Evolutionary conservation across 2,888 invertebrate species (phyloP), one percentile per base, ranked within the genome.

Genomic region (Chesias legatella): DNA sequence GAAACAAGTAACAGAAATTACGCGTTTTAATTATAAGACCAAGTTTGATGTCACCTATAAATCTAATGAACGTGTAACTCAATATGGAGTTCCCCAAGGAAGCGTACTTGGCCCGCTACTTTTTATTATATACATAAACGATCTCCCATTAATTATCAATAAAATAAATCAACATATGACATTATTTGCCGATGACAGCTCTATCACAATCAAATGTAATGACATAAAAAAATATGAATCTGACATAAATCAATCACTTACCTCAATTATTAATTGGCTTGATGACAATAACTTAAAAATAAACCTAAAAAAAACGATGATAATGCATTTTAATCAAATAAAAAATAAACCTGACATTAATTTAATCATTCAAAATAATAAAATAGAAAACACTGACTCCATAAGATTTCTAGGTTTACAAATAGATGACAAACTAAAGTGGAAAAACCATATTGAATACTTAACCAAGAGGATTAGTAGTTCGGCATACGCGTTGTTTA

Each of bases 41-140:
- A 40, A 40, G 11, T 7, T 10, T 1, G 39, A 40, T 20, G n/a
- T 9, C 6, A 10, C n/a, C 1, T 29, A 33, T 20, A 11, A 4
- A 17, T 33, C 39, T 1, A 33, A 11, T n/a, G n/a, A n/a, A n/a
- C n/a, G n/a, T n/a, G n/a, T n/a, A 11, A 35, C 1, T 11, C 24
- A 33, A 24, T 33, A 25, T 13, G 33, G 33, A 3, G 33, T 28
- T 9, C 35, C 35, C n/a, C 35, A 35, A 8, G 35, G 28, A 7
- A 35, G 35, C 10, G 28, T 35, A n/a, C 29, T 36, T 3, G 36
- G 36, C 2, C 36, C 36, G 7, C 23, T 36, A 1, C 10, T 36
- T 11, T 36, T 36, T 8, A 10, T 36, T n/a, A 13, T 29, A 22
- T 36, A 36, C n/a, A 36, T 36, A 21, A 36, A 36, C 22, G 36